Conservation (phyloP, 2,888 invertebrate species). For the Protophormia terraenovae region DNA sequence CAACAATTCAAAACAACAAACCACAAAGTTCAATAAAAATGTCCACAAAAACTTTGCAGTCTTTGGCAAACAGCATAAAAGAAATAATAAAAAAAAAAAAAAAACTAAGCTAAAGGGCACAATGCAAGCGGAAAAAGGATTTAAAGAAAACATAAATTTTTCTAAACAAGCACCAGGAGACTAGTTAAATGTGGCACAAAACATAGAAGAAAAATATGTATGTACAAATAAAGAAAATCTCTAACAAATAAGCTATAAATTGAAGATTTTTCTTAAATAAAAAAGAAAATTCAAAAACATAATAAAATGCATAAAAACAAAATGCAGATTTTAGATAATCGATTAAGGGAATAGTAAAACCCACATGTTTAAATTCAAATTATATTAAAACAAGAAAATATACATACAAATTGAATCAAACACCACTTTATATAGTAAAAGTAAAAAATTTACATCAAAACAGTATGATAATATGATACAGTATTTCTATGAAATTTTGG, state of each 20-base stretch:
- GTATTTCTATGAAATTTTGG: background rate
- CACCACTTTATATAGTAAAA: too few species aligned
- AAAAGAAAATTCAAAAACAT: background rate
- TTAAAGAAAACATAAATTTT: conserved; percentile 57
- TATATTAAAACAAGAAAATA: background rate
- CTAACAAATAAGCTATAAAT: conserved; percentile 48
- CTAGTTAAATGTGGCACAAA: conserved; percentile 35
- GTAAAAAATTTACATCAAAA: too few species aligned
- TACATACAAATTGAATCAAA: too few species aligned
- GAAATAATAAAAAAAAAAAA: background rate
- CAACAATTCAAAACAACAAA: conserved; percentile 39
- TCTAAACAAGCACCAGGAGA: conserved; percentile 54
- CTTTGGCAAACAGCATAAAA: conserved; percentile 3
- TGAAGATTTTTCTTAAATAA: conserved; percentile 31
- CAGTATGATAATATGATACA: background rate
- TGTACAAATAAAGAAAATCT: conserved; percentile 22
- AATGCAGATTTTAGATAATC: conserved; percentile 35
- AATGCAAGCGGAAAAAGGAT: conserved; percentile 29
- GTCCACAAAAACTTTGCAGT: conserved; percentile 37
- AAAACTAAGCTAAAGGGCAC: conserved; percentile 2
- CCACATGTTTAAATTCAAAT: conserved; percentile 39
- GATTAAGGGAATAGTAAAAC: conserved; percentile 22
- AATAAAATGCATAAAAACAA: background rate
- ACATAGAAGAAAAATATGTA: too few species aligned
- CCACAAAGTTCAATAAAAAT: conserved; percentile 52